Base-by-base conservation (phyloP, 2,888 invertebrate genomes). In the Camptogramma bilineatum region DNA sequence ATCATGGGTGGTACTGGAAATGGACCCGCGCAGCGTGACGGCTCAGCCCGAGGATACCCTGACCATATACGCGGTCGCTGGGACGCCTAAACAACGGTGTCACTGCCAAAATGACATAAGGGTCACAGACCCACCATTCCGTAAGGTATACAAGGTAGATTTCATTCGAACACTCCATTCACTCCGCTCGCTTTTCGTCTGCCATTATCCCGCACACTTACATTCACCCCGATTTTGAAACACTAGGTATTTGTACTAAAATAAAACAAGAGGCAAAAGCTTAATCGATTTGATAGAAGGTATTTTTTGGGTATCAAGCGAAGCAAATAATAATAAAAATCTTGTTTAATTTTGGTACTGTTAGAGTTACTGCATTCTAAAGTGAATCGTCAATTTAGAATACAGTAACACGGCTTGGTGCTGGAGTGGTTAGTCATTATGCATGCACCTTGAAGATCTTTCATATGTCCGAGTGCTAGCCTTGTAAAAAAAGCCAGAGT, bases 1-100 rank as follows among this genome's bases (percentile, higher is more conserved):
- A 0, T 96, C 97, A 71, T 99, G 99, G 97, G 94, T 99, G 81
- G 97, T 97, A 13, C 90, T 99, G 4, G 98, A 99, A 90, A 99
- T 99, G 90, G 99, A 99, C 83, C 95, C 97, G 0, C 95, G 97
- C 66, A 98, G 98, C 85, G 96, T 98, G 56, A 99, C 99, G 0
- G 97, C 97, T 0, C 99, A 98, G 88, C 95, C 97, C 0, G 99
- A 99, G 89, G 99, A 99, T 90, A 96, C 96, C 16, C 86, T 97
- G 8, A 95, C 97, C 55, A 91, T 97, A 8, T 93, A 85, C 76
- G 91, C 90, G 0, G 86, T 86, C 28, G 90, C 88, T 4, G 91
- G 91, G 1, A 82, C 83, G 0, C 91, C 91, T 0, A 83, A 81
- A 44, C 85, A 85, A 57, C 80, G 83, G 10, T 92, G 92, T 66